Evolutionary conservation across 2,113 vertebrate species (phyloP).

Genomic region (Piliocolobus tephrosceles): DNA sequence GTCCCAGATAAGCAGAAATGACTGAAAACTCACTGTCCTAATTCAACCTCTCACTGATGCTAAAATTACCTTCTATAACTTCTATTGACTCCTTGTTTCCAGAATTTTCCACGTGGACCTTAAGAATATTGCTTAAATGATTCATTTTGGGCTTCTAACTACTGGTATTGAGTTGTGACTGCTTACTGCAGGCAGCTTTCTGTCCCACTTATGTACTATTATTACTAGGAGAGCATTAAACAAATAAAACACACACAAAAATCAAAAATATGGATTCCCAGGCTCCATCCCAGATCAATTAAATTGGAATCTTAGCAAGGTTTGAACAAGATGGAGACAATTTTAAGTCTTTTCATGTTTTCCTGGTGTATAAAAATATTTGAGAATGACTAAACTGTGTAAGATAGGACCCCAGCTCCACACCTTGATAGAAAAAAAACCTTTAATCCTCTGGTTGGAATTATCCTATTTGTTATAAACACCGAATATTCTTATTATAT

Average conservation of each 20-base stretch:
- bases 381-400: background rate
- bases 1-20: background rate
- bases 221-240: background rate
- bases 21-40: background rate
- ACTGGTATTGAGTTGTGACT: background rate
- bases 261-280: background rate
- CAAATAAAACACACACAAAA: background rate
- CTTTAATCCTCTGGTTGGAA: background rate
- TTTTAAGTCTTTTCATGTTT: background rate
- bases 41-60: background rate
- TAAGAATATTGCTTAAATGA: background rate
- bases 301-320: background rate
- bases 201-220: background rate
- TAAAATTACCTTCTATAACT: background rate
- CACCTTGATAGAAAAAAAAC: background rate
- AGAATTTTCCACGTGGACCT: background rate
- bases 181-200: background rate
- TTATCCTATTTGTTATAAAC: background rate
- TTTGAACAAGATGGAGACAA: background rate
- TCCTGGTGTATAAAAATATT: background rate
- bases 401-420: background rate
- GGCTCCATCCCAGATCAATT: background rate
- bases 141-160: background rate
- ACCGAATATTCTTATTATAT: background rate
- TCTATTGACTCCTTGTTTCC: background rate